Evolutionary conservation across 2,113 vertebrate species (phyloP).

Genomic region (Psittacus erithacus): DNA sequence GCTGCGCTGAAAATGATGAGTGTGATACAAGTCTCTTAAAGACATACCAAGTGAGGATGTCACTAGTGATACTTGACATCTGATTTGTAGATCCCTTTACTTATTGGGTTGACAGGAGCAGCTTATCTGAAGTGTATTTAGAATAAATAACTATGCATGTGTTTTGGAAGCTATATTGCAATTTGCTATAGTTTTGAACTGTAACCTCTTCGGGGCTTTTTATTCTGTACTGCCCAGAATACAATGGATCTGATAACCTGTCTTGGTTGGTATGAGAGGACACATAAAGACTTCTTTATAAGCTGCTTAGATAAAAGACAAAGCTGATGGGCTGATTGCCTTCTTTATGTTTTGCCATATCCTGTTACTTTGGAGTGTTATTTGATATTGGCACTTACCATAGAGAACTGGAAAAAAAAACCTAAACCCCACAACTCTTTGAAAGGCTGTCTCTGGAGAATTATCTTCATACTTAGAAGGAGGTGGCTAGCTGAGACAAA

Average conservation of each 20-base stretch:
- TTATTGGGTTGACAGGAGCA: neutral
- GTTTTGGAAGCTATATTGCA: neutral
- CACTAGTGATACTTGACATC: neutral
- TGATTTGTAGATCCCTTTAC: neutral
- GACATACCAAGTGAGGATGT: rapidly evolving
- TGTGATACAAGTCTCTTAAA: neutral
- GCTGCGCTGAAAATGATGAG: neutral
- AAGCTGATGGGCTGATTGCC: neutral
- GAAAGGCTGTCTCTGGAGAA: neutral
- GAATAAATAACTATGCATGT: rapidly evolving
- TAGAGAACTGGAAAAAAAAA: neutral
- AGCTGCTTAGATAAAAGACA: neutral
- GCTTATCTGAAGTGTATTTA: neutral
- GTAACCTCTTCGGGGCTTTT: neutral
- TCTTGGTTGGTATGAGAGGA: neutral
- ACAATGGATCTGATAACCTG: neutral
- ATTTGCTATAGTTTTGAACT: neutral
- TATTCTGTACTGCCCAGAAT: neutral
- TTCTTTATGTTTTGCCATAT: neutral
- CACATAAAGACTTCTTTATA: neutral
- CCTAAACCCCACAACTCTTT: neutral
- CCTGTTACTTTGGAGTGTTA: neutral
- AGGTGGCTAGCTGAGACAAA: neutral
- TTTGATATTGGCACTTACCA: neutral
- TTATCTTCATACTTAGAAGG: rapidly evolving